Evolutionary conservation across 2,113 vertebrate species (phyloP).

Genomic region (Lophius piscatorius): DNA sequence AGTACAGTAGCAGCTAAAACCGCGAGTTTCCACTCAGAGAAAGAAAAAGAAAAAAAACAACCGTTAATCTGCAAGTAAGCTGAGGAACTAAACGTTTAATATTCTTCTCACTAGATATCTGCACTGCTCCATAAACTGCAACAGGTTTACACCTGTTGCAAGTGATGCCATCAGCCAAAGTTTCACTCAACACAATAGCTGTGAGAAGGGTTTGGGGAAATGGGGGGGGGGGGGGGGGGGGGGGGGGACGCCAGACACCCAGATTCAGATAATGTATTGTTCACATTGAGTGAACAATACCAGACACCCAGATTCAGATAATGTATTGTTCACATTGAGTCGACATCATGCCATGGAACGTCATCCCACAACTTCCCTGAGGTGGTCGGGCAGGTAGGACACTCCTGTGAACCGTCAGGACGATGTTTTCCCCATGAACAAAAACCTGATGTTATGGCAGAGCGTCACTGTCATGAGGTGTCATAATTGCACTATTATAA

Average conservation of each 20-base stretch:
- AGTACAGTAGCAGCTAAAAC: no score
- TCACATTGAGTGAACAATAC: slow-evolving; percentile 68
- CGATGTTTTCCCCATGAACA: slow-evolving; percentile 15
- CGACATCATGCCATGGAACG: slow-evolving; percentile 87
- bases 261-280: slow-evolving; percentile 87
- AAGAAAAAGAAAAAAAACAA: slow-evolving; percentile 13
- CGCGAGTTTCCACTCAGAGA: no score
- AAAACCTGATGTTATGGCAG: neutral
- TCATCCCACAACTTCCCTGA: slow-evolving; percentile 82
- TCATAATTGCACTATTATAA: slow-evolving; percentile 8
- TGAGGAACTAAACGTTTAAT: slow-evolving; percentile 32
- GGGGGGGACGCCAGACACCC: slow-evolving; percentile 22
- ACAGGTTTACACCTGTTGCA: slow-evolving; percentile 85
- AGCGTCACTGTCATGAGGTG: neutral
- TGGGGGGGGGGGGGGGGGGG: slow-evolving; percentile 17
- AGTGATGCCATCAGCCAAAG: slow-evolving; percentile 77
- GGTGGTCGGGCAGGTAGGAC: slow-evolving; percentile 85
- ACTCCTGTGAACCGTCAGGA: slow-evolving; percentile 73
- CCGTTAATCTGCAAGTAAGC: slow-evolving; percentile 23
- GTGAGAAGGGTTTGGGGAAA: slow-evolving; percentile 44
- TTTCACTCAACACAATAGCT: slow-evolving; percentile 51
- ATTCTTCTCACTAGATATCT: slow-evolving; percentile 42
- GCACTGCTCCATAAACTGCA: slow-evolving; percentile 64
- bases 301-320: no score
- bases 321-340: slow-evolving; percentile 41